Base-by-base conservation (phyloP, 2,113 vertebrate genomes). In the Leucoraja erinaceus region DNA sequence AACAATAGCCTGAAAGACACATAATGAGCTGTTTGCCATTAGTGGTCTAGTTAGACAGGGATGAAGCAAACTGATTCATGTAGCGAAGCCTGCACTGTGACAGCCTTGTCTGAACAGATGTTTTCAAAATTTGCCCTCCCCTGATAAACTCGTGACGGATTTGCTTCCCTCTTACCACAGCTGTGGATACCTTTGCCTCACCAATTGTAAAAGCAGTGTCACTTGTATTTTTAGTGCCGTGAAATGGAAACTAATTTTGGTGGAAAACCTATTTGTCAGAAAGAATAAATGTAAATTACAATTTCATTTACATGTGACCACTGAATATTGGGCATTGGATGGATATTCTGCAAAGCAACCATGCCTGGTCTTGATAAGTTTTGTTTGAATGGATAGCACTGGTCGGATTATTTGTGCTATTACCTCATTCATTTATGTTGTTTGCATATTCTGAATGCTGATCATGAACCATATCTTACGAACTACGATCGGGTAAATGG, bases 1-100 rank as follows among this genome's bases (percentile, higher is more conserved):
- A 96, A 95, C 95, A 96, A 95, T 95, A 95, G 94, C 94, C 95
- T 96, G 94, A 94, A 96, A 96, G 96, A 94, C 22, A 95, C 94
- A 95, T 96, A 96, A 97, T 96, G 95, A 97, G 95, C 95, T 94
- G 94, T 94, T 95, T 96, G 95, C 95, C 95, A 96, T 95, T 95
- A 95, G 94, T 94, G 94, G 95, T 96, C 95, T 96, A 95, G 95
- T 95, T 94, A 95, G 93, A 88, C 90, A 93, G 94, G 95, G 95
- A 96, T 95, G 94, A 95, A 94, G 94, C 93, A 76, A 75, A 63
- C 92, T 93, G 74, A 93, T 79, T 79, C 74, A 93, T 93, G 92
- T 76, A 79, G 74, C 61, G 12, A 76, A 93, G 74, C 72, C 92
- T 93, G 66, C 75, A 78, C 54, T 18, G n/a, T 79, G 92, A 93